Evolutionary conservation across 23 tunicate genomes (phyloP).

Genomic region (Botrylloides violaceus): DNA sequence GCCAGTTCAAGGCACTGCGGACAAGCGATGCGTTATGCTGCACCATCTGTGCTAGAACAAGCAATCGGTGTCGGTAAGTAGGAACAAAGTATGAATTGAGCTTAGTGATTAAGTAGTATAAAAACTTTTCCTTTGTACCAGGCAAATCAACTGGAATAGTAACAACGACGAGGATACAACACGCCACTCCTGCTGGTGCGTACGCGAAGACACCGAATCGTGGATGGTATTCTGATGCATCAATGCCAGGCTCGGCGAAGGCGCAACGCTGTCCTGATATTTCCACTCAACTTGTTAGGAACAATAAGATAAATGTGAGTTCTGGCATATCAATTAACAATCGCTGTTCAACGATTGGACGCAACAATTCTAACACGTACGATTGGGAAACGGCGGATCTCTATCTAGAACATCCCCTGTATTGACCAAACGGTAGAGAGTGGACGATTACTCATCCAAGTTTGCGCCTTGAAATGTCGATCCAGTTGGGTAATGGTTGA

Average conservation of each 20-base stretch:
- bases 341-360: too few relatives aligned
- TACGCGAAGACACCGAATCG: constrained; percentile 49
- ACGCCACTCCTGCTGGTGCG: constrained; percentile 80
- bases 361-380: too few relatives aligned
- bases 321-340: too few relatives aligned
- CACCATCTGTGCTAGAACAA: constrained; percentile 29
- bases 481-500: too few relatives aligned
- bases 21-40: constrained; percentile 20
- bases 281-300: constrained; percentile 43
- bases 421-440: too few relatives aligned
- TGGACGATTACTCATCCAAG: too few relatives aligned
- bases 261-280: constrained; percentile 60
- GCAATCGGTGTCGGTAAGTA: constrained; percentile 25
- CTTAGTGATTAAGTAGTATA: not conserved
- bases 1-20: constrained; percentile 27
- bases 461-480: too few relatives aligned
- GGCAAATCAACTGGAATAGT: constrained; percentile 67
- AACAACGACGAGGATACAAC: constrained; percentile 66
- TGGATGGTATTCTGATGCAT: constrained; percentile 30
- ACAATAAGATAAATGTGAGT: constrained; percentile 40
- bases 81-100: not conserved
- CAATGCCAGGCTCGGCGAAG: constrained; percentile 11
- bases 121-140: not conserved
- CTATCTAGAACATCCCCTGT: too few relatives aligned
- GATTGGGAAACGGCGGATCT: too few relatives aligned